Conservation (phyloP, 2,113 vertebrate genomes). For the Myrmecophaga tridactyla region DNA sequence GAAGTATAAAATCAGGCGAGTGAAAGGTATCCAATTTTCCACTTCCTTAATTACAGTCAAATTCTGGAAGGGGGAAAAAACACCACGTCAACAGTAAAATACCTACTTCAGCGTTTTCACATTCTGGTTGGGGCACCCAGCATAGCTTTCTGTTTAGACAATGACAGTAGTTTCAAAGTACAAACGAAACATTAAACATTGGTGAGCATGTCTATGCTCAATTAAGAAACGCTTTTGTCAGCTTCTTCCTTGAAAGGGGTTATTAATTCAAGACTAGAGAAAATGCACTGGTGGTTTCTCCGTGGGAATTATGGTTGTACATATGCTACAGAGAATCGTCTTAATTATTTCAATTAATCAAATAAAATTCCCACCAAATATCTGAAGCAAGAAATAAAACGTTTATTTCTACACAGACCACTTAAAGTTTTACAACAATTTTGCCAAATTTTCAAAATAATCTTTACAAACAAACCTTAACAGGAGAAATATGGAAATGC, state of each 20-base stretch:
- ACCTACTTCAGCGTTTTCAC: slow-evolving; percentile 47
- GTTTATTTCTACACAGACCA: background rate
- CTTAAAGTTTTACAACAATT: slow-evolving; percentile 18
- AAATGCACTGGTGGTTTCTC: slow-evolving; percentile 34
- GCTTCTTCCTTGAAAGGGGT: slow-evolving; percentile 33
- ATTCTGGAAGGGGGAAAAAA: slow-evolving; percentile 41
- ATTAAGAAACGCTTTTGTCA: slow-evolving; percentile 66
- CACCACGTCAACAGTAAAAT: slow-evolving; percentile 36
- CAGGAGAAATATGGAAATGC: slow-evolving; percentile 97
- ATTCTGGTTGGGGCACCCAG: background rate
- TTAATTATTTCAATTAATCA: slow-evolving; percentile 59
- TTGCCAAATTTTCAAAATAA: background rate
- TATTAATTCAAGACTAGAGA: slow-evolving; percentile 65
- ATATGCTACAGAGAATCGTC: slow-evolving; percentile 51
- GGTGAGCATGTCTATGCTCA: background rate
- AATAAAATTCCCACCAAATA: slow-evolving; percentile 41
- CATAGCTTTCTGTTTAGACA: slow-evolving; percentile 24
- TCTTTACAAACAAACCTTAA: slow-evolving; percentile 87
- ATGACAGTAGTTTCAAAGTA: slow-evolving; percentile 15
- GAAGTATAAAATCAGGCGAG: slow-evolving; percentile 58
- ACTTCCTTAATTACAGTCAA: slow-evolving; percentile 56
- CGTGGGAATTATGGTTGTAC: slow-evolving; percentile 9
- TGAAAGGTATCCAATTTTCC: slow-evolving; percentile 75
- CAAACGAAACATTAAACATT: slow-evolving; percentile 53
- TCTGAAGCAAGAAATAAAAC: slow-evolving; percentile 4